Base-by-base conservation (phyloP, 2,797 vertebrate genomes). In the Falco cherrug region DNA sequence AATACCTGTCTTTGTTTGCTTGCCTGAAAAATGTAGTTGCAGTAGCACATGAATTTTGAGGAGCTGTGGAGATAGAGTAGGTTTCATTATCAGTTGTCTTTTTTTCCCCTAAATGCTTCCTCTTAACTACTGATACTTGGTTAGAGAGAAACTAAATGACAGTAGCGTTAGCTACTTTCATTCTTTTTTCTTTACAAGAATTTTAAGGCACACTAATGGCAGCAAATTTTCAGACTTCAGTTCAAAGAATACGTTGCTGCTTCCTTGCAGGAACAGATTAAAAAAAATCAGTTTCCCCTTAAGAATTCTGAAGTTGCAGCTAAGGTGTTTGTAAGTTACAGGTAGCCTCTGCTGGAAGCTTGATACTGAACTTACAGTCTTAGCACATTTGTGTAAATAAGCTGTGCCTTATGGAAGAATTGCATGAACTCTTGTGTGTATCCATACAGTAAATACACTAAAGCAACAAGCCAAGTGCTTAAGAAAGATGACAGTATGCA, bases 321-420 rank as follows among this genome's bases (percentile, higher is more conserved):
- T 85, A 94, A 70, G 21, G 8, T 22, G 29, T 39, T 16, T 33
- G 48, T 65, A 19, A 24, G 25, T 35, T 21, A 86, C 20, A 47
- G 16, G 89, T 87, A 95, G 54, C 82, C 73, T 45, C 35, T 75
- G 18, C 54, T 51, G 83, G 84, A 96, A 93, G 90, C 76, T 89
- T 37, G 73, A 29, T 59, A 13, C 83, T 28, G 22, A 79, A 63
- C 56, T 69, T 80, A 73, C 33, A 17, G 63, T 51, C 51, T 60
- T 37, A 60, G 15, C 53, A 54, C 53, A 60, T 63, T 43, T 57
- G 43, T 39, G 33, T 43, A 61, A 83, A 57, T 17, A 69, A 68
- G 47, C 53, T 56, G 21, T 31, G 18, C 39, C 48, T 16, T 35
- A 10, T 61, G 77, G 67, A 80, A 70, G 45, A 45, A 51, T n/a